These are phyloP conservation scores for Phymanthus crucifer DNA, from an alignment of 92 coral and sea anemone genomes.

Conservation along the genomic window DNA sequence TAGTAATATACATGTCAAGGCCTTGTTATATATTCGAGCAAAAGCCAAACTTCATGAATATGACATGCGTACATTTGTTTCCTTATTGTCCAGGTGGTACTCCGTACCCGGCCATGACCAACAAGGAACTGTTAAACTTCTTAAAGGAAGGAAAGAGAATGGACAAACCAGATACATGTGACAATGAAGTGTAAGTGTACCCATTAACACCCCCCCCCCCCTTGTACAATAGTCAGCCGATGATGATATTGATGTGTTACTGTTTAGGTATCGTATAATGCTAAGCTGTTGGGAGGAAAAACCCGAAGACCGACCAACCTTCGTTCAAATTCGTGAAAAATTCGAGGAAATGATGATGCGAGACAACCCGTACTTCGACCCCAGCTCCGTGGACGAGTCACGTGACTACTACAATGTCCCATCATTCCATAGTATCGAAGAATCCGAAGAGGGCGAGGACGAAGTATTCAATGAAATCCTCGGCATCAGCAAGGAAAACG, in stretches of 20 bases:
- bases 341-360: conserved; percentile 68
- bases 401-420: conserved; percentile 76
- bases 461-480: conserved; percentile 35
- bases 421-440: conserved; percentile 66
- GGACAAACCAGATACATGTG: conserved; percentile 85
- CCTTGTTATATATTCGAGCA: no score
- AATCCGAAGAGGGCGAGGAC: conserved; percentile 40
- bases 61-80: no score
- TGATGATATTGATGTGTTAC: not conserved
- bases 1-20: no score
- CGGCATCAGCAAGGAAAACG: conserved; percentile 1
- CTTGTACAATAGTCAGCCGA: no score
- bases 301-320: conserved; percentile 66
- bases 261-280: conserved; percentile 69
- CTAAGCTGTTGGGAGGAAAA: conserved; percentile 65
- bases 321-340: conserved; percentile 46
- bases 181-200: conserved; percentile 70
- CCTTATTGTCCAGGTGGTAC: conserved; percentile 58
- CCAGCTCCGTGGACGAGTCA: conserved; percentile 65
- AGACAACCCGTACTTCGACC: conserved; percentile 80
- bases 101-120: conserved; percentile 75
- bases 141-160: conserved; percentile 68
- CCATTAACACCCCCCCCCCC: not conserved
- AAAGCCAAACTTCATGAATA: no score
- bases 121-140: conserved; percentile 56